Evolutionary conservation across 2,113 vertebrate genomes (phyloP).

Genomic region (Pica pica): DNA sequence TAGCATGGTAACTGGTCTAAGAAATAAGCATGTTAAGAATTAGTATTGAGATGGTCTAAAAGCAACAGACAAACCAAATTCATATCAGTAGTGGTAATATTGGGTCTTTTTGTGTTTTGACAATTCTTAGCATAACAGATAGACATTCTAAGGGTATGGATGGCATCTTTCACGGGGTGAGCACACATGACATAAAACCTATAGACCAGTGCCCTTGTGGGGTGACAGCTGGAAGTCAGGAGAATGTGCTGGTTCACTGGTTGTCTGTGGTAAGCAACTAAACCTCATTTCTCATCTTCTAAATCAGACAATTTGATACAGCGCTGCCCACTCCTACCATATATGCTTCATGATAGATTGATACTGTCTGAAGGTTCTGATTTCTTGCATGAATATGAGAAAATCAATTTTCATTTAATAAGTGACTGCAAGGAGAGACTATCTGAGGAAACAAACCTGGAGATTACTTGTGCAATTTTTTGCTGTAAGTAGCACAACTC

Average conservation of each 20-base stretch:
- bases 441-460: background rate
- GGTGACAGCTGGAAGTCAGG: background rate
- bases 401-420: conserved; percentile 11
- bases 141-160: background rate
- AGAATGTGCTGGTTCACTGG: background rate
- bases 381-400: background rate
- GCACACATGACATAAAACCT: background rate
- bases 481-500: background rate
- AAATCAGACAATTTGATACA: background rate
- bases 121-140: background rate
- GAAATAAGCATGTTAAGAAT: background rate
- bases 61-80: background rate
- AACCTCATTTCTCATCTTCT: background rate
- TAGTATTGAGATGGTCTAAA: background rate
- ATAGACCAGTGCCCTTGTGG: background rate
- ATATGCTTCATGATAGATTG: background rate
- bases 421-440: background rate
- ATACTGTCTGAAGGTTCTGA: background rate
- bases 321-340: background rate
- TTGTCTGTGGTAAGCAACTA: background rate
- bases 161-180: background rate
- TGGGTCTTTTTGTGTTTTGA: background rate
- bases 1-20: background rate
- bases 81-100: background rate
- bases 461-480: background rate